Evolutionary conservation across 2,888 invertebrate species (phyloP), one percentile per base, ranked within the genome.

Genomic region (Ligdia adustata): DNA sequence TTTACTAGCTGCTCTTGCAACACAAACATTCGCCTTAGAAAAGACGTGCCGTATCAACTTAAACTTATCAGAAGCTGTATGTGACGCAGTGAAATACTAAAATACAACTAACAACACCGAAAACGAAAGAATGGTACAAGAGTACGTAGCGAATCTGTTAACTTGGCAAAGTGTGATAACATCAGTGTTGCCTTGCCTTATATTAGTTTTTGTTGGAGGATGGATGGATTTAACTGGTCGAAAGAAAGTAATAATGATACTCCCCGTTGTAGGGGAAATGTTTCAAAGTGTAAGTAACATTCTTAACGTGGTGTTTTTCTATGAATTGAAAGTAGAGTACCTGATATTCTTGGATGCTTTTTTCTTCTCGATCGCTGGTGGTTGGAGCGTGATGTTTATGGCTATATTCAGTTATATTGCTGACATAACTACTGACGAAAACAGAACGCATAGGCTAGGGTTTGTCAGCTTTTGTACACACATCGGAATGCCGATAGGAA

Each of bases 91-190:
- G 7, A 91, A 47, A 27, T 20, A 93, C 1, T 85, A 89, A 3
- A 84, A 94, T 48, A 90, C 93, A 55, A 94, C 94, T 2, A 91
- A 90, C 4, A 67, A 67, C 37, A 61, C 49, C 28, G 75, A 79
- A 5, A 79, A 89, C 61, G 90, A 90, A 60, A 78, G 79, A 55
- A 77, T 85, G 12, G 92, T 93, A 1, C 93, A 93, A 66, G 91
- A 91, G 57, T 75, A 93, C 57, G 92, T 93, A 1, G 94, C 95
- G 0, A 91, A 91, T 1, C 94, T 94, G 92, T 92, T 93, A 34
- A 92, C 93, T 12, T 95, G 94, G 94, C 94, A 94, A 72, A 94
- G 94, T 1, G 92, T 94, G 42, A 80, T 95, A 11, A 94, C 94
- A 70, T 94, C 94, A 57, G 88, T 92, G n/a, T 80, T 95, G 4